Conservation (phyloP, 2,888 invertebrate genomes). For the Epirrhoe alternata region DNA sequence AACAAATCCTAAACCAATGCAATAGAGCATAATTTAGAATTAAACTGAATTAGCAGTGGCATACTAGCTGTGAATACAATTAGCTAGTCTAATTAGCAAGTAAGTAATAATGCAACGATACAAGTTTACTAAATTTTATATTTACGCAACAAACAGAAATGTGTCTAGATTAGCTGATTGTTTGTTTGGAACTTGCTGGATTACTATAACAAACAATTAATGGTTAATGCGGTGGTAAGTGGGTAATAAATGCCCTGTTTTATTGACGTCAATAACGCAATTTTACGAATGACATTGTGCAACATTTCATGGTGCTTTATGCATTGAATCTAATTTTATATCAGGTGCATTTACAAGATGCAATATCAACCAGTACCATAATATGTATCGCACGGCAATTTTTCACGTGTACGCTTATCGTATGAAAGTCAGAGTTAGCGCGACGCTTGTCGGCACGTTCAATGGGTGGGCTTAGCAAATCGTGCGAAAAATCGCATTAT, state of each 20-base stretch:
- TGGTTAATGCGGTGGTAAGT: neutral
- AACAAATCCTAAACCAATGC: neutral
- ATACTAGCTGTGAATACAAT: constrained; percentile 39
- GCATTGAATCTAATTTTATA: no score
- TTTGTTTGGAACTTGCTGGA: constrained; percentile 20
- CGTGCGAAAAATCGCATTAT: no score
- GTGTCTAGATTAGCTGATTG: constrained; percentile 15
- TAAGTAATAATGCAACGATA: constrained; percentile 29
- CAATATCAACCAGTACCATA: no score
- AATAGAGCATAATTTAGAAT: neutral
- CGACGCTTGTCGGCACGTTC: no score
- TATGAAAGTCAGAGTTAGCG: no score
- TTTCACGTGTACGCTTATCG: no score
- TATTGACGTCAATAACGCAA: neutral
- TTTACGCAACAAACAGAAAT: constrained; percentile 24
- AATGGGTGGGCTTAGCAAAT: no score
- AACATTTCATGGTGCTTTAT: no score
- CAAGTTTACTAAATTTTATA: constrained; percentile 22
- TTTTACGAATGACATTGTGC: neutral
- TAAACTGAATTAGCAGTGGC: neutral
- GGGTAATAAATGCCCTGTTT: neutral
- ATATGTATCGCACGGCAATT: no score
- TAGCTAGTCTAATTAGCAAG: constrained; percentile 48
- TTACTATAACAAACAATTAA: constrained; percentile 17
- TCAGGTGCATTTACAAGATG: no score